Evolutionary conservation across 1,140 invertebrate genomes (phyloP).

Genomic region (Lutraria rhynchaena): DNA sequence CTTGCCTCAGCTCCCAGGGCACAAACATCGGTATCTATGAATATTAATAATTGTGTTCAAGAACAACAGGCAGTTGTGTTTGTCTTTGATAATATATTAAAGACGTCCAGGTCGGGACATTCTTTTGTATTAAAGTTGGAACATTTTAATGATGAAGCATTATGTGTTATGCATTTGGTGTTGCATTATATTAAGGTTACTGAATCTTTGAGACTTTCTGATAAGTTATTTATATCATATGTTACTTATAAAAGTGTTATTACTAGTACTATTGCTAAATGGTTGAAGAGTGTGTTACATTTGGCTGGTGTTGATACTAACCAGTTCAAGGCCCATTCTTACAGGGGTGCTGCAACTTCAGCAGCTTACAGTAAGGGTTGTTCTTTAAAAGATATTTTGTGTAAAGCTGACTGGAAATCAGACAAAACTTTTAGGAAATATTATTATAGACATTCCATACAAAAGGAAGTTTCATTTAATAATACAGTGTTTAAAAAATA

Average conservation of each 20-base stretch:
- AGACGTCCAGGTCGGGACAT: too few relatives aligned
- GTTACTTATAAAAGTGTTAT: conserved; percentile 21
- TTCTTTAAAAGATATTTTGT: conserved; percentile 17
- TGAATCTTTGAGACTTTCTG: conserved; percentile 6
- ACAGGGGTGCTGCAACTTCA: conserved; percentile 28
- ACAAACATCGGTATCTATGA: conserved; percentile 43
- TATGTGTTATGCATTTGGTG: conserved; percentile 28
- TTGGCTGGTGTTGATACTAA: conserved; percentile 9
- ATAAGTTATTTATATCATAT: conserved; percentile 29
- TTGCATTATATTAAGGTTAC: conserved; percentile 12
- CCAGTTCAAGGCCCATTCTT: conserved; percentile 39
- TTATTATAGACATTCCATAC: conserved; percentile 3
- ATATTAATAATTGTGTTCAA: too few relatives aligned
- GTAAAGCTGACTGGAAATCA: conserved; percentile 33
- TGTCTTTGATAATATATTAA: too few relatives aligned
- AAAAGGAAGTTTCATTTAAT: neutral
- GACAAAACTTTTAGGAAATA: conserved; percentile 14
- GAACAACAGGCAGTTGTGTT: too few relatives aligned
- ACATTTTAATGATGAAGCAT: conserved; percentile 33
- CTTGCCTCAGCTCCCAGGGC: conserved; percentile 41
- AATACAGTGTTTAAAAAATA: conserved; percentile 1
- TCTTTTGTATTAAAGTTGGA: conserved; percentile 14
- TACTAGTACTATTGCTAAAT: conserved; percentile 39
- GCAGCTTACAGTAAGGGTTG: conserved; percentile 15
- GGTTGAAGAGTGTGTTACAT: conserved; percentile 9